Evolutionary conservation across 2,888 invertebrate species (phyloP), one percentile per base, ranked within the genome.

Genomic region (Gari tellinella): DNA sequence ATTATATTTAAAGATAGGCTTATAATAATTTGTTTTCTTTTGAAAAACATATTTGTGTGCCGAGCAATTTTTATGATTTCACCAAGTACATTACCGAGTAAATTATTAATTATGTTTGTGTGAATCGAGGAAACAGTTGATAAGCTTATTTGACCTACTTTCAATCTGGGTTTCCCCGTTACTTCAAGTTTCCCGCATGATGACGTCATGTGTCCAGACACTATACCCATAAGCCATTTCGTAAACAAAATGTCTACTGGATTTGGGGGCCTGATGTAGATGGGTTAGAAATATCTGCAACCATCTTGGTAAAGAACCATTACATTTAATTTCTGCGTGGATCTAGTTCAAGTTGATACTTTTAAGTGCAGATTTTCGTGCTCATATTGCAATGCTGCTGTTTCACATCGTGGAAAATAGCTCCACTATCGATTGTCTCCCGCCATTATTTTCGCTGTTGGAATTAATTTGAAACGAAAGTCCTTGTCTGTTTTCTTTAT

Each of bases 191-290:
- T 81, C 82, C 81, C 83, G 78, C 81, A 70, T 56, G 51, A 72
- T 84, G 86, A 88, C 86, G 86, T 87, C 86, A 83, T 55, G n/a
- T 51, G 68, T 75, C 68, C 72, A 55, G 73, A 84, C 80, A 83
- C 78, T 67, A 68, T 83, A 72, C 87, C 87, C 87, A 85, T 17
- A 79, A 87, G 83, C 65, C 86, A 75, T 52, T 78, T 73, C 82
- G 83, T 68, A 74, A 60, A 69, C 80, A 86, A 86, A 85, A 86
- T 87, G 86, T 83, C 85, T 83, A 82, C 82, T 77, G 80, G 80
- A 81, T 65, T 73, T 73, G 70, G 81, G 81, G 64, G 78, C 62
- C 75, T 69, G 72, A 67, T 73, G 57, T 76, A 68, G 72, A 73
- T 79, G 80, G 81, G 81, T 81, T 75, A 72, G 73, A 67, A 78